Conservation (phyloP, 2,888 invertebrate genomes). For the Xestia ashworthii region DNA sequence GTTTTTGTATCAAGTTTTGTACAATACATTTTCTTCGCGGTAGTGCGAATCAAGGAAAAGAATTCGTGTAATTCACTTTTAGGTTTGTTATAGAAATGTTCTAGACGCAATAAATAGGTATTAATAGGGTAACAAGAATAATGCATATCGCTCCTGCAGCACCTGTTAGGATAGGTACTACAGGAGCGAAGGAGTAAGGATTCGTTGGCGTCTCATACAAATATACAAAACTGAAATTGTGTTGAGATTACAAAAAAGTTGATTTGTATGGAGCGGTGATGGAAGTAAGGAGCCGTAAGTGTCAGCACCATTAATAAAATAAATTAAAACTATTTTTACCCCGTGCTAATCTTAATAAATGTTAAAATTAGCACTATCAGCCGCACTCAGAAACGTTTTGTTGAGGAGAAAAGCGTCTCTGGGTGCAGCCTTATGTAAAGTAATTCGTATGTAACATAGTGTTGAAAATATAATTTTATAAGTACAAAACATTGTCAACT, state of each 20-base stretch:
- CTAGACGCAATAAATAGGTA: constrained; percentile 24
- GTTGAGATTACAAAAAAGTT: neutral
- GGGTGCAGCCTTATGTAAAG: constrained; percentile 22
- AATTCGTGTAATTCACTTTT: constrained; percentile 3
- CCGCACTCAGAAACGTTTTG: constrained; percentile 27
- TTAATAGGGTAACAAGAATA: constrained; percentile 27
- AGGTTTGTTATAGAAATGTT: neutral
- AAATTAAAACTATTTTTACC: constrained; percentile 20
- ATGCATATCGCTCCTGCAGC: constrained; percentile 12
- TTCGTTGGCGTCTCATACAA: constrained; percentile 20
- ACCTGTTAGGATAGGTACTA: neutral
- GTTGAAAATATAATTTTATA: constrained; percentile 68
- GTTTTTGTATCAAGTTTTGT: neutral
- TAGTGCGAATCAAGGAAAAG: neutral
- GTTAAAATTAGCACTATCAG: constrained; percentile 24
- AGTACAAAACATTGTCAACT: constrained; percentile 77
- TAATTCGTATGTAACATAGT: constrained; percentile 46
- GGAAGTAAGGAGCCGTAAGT: neutral
- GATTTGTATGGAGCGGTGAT: constrained; percentile 5
- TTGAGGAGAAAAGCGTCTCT: constrained; percentile 4
- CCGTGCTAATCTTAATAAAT: constrained; percentile 23
- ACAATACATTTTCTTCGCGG: neutral
- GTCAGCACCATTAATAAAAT: constrained; percentile 2
- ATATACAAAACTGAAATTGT: constrained; percentile 19
- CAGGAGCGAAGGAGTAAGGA: neutral